Percentiles rank a stretch among this genome's conserved stretches.
These are phyloP conservation scores for Epirrhoe tristata DNA, from an alignment of 2,888 invertebrate species.

Conservation along the genomic window DNA sequence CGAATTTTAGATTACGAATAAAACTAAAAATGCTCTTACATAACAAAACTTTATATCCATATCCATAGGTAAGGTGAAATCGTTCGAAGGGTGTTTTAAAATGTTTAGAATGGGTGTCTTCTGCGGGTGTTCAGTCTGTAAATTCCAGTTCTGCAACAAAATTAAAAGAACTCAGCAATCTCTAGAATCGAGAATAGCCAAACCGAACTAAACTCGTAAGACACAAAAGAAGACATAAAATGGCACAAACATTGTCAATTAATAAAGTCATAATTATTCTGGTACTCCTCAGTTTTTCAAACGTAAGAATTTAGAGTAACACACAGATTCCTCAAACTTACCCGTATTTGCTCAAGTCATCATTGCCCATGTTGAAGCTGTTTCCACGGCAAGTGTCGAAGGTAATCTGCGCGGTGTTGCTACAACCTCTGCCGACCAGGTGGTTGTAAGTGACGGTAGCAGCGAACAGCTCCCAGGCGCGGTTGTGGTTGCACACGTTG, in stretches of 20 bases:
- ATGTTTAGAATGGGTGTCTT: slow-evolving; percentile 54
- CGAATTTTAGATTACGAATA: too few species aligned
- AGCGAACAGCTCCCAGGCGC: slow-evolving; percentile 63
- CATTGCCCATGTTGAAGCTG: slow-evolving; percentile 59
- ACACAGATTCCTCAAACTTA: slow-evolving; percentile 42
- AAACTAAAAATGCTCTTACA: background rate
- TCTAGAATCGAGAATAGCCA: too few species aligned
- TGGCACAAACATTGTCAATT: background rate
- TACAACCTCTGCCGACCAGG: slow-evolving; percentile 55
- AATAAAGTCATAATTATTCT: background rate
- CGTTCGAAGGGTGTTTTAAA: background rate
- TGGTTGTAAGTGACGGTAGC: slow-evolving; percentile 60
- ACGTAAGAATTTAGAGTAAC: background rate
- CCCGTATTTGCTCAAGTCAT: slow-evolving; percentile 60
- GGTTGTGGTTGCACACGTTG: slow-evolving; percentile 62
- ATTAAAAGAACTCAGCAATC: too few species aligned
- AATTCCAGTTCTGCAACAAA: slow-evolving; percentile 54
- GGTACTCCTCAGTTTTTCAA: background rate
- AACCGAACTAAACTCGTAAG: too few species aligned
- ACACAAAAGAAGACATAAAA: too few species aligned
- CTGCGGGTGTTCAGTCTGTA: slow-evolving; percentile 54
- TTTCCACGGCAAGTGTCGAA: slow-evolving; percentile 58
- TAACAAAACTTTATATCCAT: background rate
- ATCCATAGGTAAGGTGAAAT: background rate
- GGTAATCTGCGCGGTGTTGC: slow-evolving; percentile 51